A percentile compares a stretch with the other conserved stretches of the same genome.
Conservation (phyloP, 1,140 invertebrate genomes). For the Listronotus bonariensis region DNA sequence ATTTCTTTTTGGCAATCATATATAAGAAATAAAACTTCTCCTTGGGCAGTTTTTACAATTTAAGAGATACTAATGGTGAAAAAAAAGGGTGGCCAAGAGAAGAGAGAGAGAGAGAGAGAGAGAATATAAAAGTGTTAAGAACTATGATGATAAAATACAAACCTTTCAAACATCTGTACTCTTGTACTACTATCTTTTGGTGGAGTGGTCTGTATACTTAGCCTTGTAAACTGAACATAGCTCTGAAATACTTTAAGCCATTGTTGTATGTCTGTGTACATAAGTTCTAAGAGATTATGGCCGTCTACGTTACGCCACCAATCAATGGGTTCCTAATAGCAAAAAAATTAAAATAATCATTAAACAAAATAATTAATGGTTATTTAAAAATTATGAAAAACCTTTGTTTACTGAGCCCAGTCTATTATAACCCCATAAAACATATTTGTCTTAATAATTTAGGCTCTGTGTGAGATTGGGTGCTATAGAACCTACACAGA, state of each 20-base stretch:
- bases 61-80: too few relatives aligned
- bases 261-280: conserved; percentile 81
- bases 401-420: neutral
- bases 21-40: too few relatives aligned
- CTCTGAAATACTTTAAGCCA: conserved; percentile 87
- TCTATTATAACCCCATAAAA: too few relatives aligned
- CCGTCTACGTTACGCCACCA: conserved; percentile 83
- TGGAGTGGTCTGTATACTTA: conserved; percentile 74
- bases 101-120: too few relatives aligned
- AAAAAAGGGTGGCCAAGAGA: too few relatives aligned
- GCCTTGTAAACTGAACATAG: conserved; percentile 87
- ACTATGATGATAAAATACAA: neutral
- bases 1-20: neutral
- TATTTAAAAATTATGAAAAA: neutral
- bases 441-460: too few relatives aligned
- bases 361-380: neutral
- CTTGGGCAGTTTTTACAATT: too few relatives aligned
- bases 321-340: conserved; percentile 71
- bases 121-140: too few relatives aligned
- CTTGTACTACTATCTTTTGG: conserved; percentile 45
- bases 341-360: conserved; percentile 2
- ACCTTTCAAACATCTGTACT: conserved; percentile 53
- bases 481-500: too few relatives aligned
- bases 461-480: too few relatives aligned
- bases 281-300: conserved; percentile 82